Base-by-base conservation (phyloP, 2,113 vertebrate genomes). In the Tretioscincus oriximinensis region DNA sequence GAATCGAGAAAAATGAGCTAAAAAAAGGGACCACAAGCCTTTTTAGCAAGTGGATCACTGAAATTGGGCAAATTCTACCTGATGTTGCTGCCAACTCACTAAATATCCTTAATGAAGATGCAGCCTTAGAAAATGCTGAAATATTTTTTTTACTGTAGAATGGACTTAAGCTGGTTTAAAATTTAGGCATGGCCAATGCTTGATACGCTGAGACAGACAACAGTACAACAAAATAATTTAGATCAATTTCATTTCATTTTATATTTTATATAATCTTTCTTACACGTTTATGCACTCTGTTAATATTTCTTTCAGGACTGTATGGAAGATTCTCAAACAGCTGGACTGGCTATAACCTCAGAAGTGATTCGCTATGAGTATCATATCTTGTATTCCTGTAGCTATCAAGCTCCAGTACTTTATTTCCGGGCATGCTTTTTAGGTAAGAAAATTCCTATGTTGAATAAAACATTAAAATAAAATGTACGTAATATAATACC, bases 361-460 rank as follows among this genome's bases (percentile, higher is more conserved):
- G 83, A 94, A 81, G 93, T 95, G 81, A 91, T 98, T 86, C 96
- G 95, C 76, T 97, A 95, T 4, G 98, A 99, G 77, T 98, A 98
- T 85, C 97, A 99, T 68, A 89, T 99, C 85, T 73, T 99, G 29
- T 98, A 96, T 87, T 99, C 98, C 72, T 95, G 95, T 83, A 98
- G 98, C 93, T 97, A 98, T 89, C 93, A 95, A 73, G 94, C 94
- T 31, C 98, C 98, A 0, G 95, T 97, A 51, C 96, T 99, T 14
- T 99, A 98, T 82, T 99, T 99, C 86, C 96, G 97, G 93, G 97
- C 95, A 6, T 96, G 90, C 85, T 97, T 96, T 74, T 92, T 97
- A 89, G 97, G 98, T 99, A 94, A 94, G 94, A 83, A 60, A 54
- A 18, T 9, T 24, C 14, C 5, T 63, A 20, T 73, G 0, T 80